Evolutionary conservation across 2,113 vertebrate genomes (phyloP).

Genomic region (Oxygymnocypris stewartii): DNA sequence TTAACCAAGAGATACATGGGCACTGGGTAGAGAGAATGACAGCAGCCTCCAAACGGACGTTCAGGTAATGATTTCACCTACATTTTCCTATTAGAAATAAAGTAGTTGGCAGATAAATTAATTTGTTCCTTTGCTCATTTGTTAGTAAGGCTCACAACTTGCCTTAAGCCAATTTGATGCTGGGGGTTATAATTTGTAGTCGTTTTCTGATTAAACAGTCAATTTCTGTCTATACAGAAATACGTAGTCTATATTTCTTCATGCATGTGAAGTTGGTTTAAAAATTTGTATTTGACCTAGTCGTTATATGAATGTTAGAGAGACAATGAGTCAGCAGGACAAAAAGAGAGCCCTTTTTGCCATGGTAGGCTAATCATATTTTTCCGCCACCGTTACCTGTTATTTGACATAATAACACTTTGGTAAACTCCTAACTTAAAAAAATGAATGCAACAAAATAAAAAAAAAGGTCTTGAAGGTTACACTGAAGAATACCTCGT

Average conservation of each 20-base stretch:
- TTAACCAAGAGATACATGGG: background rate
- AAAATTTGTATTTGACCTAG: background rate
- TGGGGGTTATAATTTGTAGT: background rate
- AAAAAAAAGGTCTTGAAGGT: background rate
- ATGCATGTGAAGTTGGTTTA: background rate
- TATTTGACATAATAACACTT: background rate
- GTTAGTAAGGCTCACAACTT: background rate
- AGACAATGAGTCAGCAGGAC: constrained; percentile 3
- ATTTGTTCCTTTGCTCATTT: background rate
- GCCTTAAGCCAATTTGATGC: background rate
- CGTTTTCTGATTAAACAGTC: background rate
- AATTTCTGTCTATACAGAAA: background rate
- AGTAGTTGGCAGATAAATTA: background rate
- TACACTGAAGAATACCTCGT: background rate
- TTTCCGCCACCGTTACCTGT: background rate
- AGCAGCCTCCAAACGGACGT: background rate
- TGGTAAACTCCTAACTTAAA: background rate
- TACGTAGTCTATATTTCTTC: background rate
- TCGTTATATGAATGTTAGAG: background rate
- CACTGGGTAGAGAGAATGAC: background rate
- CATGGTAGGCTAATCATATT: background rate
- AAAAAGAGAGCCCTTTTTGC: background rate
- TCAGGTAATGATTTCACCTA: constrained; percentile 16
- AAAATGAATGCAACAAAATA: background rate
- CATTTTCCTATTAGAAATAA: constrained; percentile 13